Evolutionary conservation across 2,888 invertebrate genomes (phyloP), one percentile per base, ranked within the genome.

Genomic region (Catocala nupta): DNA sequence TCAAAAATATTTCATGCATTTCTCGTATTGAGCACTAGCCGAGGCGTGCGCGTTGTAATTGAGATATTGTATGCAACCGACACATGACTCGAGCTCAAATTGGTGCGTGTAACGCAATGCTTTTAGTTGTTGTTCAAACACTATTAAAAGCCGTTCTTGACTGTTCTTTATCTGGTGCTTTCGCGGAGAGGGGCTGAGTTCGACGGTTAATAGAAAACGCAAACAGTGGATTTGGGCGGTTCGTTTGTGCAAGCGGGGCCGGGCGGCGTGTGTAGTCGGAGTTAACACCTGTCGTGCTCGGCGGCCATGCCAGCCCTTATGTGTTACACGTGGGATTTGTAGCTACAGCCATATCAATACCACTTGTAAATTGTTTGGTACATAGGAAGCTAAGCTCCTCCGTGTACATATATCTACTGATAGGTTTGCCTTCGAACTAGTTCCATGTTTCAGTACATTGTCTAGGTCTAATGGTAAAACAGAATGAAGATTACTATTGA

Each of bases 1-100:
- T 89, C 91, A 88, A 89, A 88, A 90, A 91, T 91, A 91, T 92
- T 92, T 90, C 89, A 91, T 92, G 88, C 88, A 89, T 92, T 91
- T 89, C 90, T 89, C 82, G 82, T 85, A 91, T 88, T 88, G 86
- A 89, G 85, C 77, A 78, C 87, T 87, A 88, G 84, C 71, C 77
- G 79, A 71, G 61, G 60, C 67, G 85, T 84, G 84, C 72, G 68
- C 65, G 70, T 61, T 63, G 82, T 91, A 92, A 92, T 93, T 91
- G 90, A 92, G 92, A 91, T 89, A 90, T 89, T 89, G 81, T 79
- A 78, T 78, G 70, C 65, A 71, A 73, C 67, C 66, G 42, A 45
- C n/a, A 52, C 52, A 45, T 70, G 56, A 59, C 57, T 75, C 75
- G 69, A 56, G 58, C 75, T 83, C 82, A 86, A 87, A 87, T 86